Evolutionary conservation across 2,113 vertebrate species (phyloP), one percentile per base, ranked within the genome.

Genomic region (Triplophysa tibetana): DNA sequence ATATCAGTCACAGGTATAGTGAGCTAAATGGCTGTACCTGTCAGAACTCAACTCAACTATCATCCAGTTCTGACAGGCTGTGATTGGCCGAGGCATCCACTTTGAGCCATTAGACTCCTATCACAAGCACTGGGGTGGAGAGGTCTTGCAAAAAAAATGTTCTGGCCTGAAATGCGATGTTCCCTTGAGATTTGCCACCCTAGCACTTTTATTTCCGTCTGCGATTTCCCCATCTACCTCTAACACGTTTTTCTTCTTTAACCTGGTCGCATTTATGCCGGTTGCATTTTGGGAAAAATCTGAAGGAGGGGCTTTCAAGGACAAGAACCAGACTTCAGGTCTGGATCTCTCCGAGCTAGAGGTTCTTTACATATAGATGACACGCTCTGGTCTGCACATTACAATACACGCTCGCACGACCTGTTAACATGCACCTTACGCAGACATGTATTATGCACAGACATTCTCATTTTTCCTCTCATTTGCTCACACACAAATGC

Each of bases 161-260:
- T 83, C 77, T 63, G 48, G 43, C 76, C 61, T n/a, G n/a, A 65
- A 65, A 56, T 17, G 12, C 8, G 17, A 70, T 43, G 67, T 61
- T 64, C 78, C 41, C 74, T 72, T 70, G 78, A 75, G 78, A 81
- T 80, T 54, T 73, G 67, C 78, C 56, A 73, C 63, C 67, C 70
- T 48, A 77, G 74, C 68, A 73, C 43, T 65, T 69, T 77, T 60
- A 24, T 60, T 48, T 23, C 56, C 26, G 19, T 17, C 29, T 75
- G 43, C 41, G 52, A 50, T 67, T 73, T 79, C 54, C 43, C 38
- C 43, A 67, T 21, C 14, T 67, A 21, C 24, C 24, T 56, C 17
- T 16, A 16, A n/a, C 26, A 29, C 13, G 2, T 63, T 23, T 64
- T 56, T 24, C 21, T 24, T 23, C 41, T 68, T 52, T 38, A 54